Evolutionary conservation across 1,140 invertebrate species (phyloP), one percentile per base, ranked within the genome.

Genomic region (Rhagoletis pomonella): DNA sequence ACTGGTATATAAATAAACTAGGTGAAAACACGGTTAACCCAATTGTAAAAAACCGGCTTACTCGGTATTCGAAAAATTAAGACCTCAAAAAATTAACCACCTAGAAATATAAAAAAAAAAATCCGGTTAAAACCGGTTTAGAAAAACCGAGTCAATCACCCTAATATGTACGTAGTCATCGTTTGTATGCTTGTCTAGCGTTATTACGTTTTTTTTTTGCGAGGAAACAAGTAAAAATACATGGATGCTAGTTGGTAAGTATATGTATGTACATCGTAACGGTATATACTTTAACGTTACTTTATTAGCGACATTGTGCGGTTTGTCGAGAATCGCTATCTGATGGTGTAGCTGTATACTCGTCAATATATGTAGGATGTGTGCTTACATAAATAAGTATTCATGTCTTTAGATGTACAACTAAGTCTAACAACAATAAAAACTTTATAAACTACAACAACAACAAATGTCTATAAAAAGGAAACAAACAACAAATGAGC

Each of bases 231-330:
- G 17, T 2, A 81, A 81, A 44, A 58, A 55, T 19, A 14, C 67
- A 7, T 62, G 29, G 29, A 29, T 4, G 17, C 19, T n/a, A 62
- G 29, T 17, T 17, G 17, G 6, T n/a, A 14, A 42, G 6, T 58
- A 55, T 81, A 50, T 9, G 5, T 29, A 10, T 19, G 47, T 58
- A 58, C 9, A 81, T 3, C 55, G 50, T 81, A 81, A 81, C 47
- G 44, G 73, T 55, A 81, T 47, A 81, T 81, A 81, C 55, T 17
- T n/a, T 81, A 81, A 14, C 73, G 73, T 81, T 81, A 81, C 47
- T 81, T 81, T 81, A 81, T 81, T 81, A 81, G 73, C 47, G 47
- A 81, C 73, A 81, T 47, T 29, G 47, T 81, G 73, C 44, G 47
- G 73, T 81, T 50, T n/a, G 6, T 47, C 4, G n/a, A 81, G 73